Conservation (phyloP, 2,888 invertebrate species). For the Scotopteryx bipunctaria region DNA sequence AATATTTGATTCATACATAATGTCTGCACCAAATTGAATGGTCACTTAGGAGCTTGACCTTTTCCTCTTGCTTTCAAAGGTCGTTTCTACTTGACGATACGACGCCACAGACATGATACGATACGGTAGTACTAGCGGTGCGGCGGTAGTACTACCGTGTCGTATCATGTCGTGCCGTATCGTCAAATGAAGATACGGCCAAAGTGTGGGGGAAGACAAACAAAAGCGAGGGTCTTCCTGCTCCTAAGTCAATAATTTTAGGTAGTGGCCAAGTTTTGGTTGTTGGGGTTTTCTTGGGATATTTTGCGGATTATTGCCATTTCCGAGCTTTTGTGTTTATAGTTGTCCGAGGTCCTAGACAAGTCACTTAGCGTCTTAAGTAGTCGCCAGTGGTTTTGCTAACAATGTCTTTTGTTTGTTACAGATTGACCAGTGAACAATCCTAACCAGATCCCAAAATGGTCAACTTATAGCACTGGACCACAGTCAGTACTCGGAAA, state of each 20-base stretch:
- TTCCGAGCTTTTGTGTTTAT: neutral
- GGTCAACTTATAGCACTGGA: conserved; percentile 75
- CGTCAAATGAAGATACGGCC: too few species aligned
- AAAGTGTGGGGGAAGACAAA: conserved; percentile 13
- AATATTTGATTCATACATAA: neutral
- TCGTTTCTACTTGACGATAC: too few species aligned
- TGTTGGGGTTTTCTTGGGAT: conserved; percentile 1
- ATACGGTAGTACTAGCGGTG: too few species aligned
- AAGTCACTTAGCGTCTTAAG: too few species aligned
- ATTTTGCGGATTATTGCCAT: conserved; percentile 2
- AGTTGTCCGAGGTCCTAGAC: too few species aligned
- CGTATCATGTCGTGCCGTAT: too few species aligned
- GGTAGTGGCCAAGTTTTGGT: conserved; percentile 8
- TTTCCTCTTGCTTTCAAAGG: neutral
- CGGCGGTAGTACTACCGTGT: too few species aligned
- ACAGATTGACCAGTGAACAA: conserved; percentile 70
- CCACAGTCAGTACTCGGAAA: conserved; percentile 57
- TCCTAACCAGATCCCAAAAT: conserved; percentile 56
- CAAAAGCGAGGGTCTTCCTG: conserved; percentile 11
- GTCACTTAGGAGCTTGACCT: neutral
- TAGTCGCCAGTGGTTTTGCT: too few species aligned
- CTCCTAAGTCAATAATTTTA: conserved; percentile 18
- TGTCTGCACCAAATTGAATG: neutral
- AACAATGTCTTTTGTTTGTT: conserved; percentile 52
- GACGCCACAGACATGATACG: too few species aligned